Percentiles rank a stretch among this genome's conserved stretches.
Evolutionary conservation across 2,797 vertebrate genomes (phyloP).

Genomic region (Gallinago nigripennis): DNA sequence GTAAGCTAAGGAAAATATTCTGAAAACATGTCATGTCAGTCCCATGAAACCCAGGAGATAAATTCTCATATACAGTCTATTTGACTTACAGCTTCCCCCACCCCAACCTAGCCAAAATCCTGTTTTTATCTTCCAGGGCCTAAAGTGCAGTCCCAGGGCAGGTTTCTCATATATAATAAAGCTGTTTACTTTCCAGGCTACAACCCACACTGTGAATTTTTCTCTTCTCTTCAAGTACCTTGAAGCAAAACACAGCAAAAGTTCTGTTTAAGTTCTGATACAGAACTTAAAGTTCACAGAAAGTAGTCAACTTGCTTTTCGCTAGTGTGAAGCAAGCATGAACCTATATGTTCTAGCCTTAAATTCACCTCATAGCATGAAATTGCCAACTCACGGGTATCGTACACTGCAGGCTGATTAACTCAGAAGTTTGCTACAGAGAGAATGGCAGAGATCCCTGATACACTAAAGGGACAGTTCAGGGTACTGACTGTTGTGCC

Average conservation of each 20-base stretch:
- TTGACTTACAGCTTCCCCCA: background rate
- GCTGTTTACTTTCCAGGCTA: background rate
- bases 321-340: background rate
- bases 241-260: background rate
- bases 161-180: background rate
- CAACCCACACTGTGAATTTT: background rate
- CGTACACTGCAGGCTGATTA: background rate
- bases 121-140: background rate
- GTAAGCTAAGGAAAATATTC: background rate
- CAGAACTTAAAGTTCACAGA: background rate
- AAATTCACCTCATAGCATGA: background rate
- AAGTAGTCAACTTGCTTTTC: background rate
- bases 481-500: accelerated
- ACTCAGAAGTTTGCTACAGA: background rate
- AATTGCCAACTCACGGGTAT: background rate
- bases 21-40: background rate
- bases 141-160: background rate
- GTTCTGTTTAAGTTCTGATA: background rate
- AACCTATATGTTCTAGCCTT: background rate
- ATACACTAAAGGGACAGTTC: background rate
- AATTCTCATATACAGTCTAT: background rate
- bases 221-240: background rate
- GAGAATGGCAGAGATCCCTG: background rate
- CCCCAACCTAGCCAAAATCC: background rate
- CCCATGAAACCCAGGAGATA: background rate